Evolutionary conservation across 2,113 vertebrate genomes (phyloP).

Genomic region (Odobenus rosmarus): DNA sequence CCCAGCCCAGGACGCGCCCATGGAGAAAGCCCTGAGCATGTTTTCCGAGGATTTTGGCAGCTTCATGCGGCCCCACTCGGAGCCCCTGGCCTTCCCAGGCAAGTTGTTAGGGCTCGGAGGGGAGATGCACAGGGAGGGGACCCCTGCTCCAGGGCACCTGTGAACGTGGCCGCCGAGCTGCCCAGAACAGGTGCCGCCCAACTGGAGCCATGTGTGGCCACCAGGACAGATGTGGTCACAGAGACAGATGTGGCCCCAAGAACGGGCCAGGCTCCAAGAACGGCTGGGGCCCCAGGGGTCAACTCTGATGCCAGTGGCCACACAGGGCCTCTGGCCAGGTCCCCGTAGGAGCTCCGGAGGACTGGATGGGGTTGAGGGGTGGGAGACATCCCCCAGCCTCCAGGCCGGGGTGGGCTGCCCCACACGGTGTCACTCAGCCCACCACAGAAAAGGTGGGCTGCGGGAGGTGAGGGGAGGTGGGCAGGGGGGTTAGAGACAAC

Average conservation of each 20-base stretch:
- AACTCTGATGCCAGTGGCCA: accelerated
- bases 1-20: conserved; percentile 87
- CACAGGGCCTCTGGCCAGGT: too few relatives aligned
- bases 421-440: too few relatives aligned
- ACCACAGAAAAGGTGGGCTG: not conserved
- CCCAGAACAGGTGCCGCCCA: not conserved
- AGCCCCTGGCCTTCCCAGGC: conserved; percentile 92
- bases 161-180: accelerated
- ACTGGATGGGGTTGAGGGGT: not conserved
- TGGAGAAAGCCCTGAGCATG: conserved; percentile 94
- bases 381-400: not conserved
- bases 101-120: conserved; percentile 66
- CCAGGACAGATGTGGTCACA: not conserved
- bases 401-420: not conserved
- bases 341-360: not conserved
- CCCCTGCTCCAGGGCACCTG: not conserved
- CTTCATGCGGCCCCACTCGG: conserved; percentile 91
- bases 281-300: not conserved
- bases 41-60: conserved; percentile 93
- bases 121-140: not conserved
- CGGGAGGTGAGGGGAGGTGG: accelerated
- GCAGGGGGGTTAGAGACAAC: accelerated
- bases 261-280: not conserved
- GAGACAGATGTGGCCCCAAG: not conserved
- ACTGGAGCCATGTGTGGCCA: not conserved